Percentiles rank a stretch among this genome's conserved stretches.
Evolutionary conservation across 2,113 vertebrate genomes (phyloP).

Genomic region (Scartelaos histophorus): DNA sequence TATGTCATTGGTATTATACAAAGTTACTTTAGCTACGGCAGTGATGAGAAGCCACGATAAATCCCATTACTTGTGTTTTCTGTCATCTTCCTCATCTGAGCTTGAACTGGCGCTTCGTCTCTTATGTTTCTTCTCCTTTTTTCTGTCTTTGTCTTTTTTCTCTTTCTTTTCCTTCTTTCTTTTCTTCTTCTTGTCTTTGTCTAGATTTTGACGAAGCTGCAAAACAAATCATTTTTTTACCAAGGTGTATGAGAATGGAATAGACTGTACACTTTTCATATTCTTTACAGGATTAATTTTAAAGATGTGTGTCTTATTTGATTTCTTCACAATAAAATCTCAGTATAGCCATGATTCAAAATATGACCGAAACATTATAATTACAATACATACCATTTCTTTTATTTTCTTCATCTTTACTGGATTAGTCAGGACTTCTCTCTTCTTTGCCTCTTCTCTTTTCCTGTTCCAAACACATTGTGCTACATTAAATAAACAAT

Average conservation of each 20-base stretch:
- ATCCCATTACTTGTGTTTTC: slow-evolving; percentile 56
- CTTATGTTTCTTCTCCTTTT: slow-evolving; percentile 82
- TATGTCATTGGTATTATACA: neutral
- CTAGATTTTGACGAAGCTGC: slow-evolving; percentile 91
- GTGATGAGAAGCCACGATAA: neutral
- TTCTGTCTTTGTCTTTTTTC: slow-evolving; percentile 81
- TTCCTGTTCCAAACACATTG: slow-evolving; percentile 76
- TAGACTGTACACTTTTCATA: neutral
- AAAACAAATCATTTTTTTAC: neutral
- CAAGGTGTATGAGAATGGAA: neutral
- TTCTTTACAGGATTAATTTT: neutral
- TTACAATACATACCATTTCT: slow-evolving; percentile 90
- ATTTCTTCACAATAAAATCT: neutral
- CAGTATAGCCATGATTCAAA: neutral
- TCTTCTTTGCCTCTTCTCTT: slow-evolving; percentile 93
- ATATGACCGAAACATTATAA: slow-evolving; percentile 28
- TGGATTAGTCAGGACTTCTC: slow-evolving; percentile 92
- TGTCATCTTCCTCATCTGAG: slow-evolving; percentile 76
- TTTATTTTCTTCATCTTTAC: slow-evolving; percentile 99
- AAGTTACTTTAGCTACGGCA: neutral
- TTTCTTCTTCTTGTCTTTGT: slow-evolving; percentile 83
- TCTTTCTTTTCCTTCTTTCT: slow-evolving; percentile 83
- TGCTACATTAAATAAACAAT: neutral
- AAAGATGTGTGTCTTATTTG: neutral
- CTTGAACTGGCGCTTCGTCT: slow-evolving; percentile 72